A percentile compares a stretch with the other conserved stretches of the same genome.
Conservation (phyloP, 2,797 vertebrate genomes). For the Trichosurus vulpecula region DNA sequence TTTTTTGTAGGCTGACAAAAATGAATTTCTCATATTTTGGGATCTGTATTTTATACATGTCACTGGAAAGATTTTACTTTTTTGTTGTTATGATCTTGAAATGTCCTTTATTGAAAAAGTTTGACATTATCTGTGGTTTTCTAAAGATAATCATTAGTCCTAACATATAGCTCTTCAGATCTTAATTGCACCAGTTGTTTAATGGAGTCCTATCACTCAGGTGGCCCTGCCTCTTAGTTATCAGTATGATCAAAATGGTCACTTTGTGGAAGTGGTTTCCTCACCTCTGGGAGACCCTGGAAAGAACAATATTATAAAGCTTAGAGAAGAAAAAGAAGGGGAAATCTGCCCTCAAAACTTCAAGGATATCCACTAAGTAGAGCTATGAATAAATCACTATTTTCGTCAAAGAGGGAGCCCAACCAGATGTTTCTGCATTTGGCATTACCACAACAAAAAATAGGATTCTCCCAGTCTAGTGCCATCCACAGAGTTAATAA, state of each 20-base stretch:
- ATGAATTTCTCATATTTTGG: constrained; percentile 15
- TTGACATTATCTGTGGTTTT: not conserved
- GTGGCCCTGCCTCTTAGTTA: not conserved
- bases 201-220: not conserved
- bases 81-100: constrained; percentile 2
- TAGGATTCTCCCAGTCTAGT: not conserved
- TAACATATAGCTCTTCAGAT: not conserved
- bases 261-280: not conserved
- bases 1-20: not conserved
- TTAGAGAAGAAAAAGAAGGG: not conserved
- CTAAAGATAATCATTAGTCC: not conserved
- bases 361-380: not conserved
- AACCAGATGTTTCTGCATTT: not conserved
- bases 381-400: not conserved
- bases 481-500: not conserved
- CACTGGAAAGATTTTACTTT: not conserved
- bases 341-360: not conserved
- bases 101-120: not conserved
- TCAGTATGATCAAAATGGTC: not conserved
- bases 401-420: not conserved
- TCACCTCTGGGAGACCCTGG: not conserved
- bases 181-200: not conserved
- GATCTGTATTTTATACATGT: not conserved
- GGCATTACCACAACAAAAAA: not conserved
- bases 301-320: not conserved